Conservation (phyloP, 2,888 invertebrate species). For the Oscheius myriophilus region DNA sequence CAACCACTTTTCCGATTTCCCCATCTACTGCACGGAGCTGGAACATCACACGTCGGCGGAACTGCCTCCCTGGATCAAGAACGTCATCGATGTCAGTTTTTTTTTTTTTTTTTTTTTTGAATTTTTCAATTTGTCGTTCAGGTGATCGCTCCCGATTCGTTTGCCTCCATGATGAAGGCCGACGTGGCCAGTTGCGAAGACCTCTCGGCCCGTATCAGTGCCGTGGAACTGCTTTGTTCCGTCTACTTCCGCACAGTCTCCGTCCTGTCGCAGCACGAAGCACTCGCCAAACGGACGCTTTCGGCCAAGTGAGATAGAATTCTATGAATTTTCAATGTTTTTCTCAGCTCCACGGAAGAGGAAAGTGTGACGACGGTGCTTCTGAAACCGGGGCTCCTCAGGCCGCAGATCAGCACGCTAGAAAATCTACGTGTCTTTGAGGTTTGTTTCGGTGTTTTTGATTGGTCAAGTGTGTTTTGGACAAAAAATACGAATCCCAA, state of each 20-base stretch:
- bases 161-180: neutral
- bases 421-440: constrained; percentile 24
- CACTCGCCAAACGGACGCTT: constrained; percentile 12
- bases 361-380: constrained; percentile 53
- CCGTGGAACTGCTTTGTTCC: constrained; percentile 61
- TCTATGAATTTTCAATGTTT: neutral
- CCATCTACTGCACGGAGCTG: constrained; percentile 56
- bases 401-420: constrained; percentile 17
- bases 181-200: constrained; percentile 41
- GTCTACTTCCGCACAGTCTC: constrained; percentile 55
- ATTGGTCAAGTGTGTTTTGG: no score
- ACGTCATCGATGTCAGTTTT: constrained; percentile 17
- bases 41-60: constrained; percentile 8
- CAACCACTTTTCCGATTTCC: constrained; percentile 63
- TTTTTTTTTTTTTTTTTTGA: neutral
- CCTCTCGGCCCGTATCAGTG: constrained; percentile 53
- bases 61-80: constrained; percentile 16
- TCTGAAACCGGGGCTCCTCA: constrained; percentile 60
- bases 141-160: constrained; percentile 13
- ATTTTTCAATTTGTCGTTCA: neutral
- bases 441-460: constrained; percentile 1
- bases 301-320: constrained; percentile 31
- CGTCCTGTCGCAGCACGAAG: constrained; percentile 56
- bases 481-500: no score
- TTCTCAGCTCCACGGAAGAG: constrained; percentile 3